Base-by-base conservation (phyloP, 1,140 invertebrate genomes). In the Nylanderia fulva region DNA sequence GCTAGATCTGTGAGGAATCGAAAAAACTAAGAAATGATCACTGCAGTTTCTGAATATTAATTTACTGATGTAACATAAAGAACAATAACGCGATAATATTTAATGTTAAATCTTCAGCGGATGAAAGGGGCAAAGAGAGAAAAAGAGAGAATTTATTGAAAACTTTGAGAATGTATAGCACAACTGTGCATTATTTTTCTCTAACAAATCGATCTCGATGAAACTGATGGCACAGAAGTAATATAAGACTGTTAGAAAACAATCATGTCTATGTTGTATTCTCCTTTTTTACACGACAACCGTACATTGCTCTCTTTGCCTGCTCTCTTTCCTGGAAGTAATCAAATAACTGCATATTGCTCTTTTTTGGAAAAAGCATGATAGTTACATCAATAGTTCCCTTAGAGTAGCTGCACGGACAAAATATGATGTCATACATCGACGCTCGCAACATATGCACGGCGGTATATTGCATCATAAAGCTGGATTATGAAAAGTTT, bases 401-500 rank as follows among this genome's bases (percentile, higher is more conserved):
- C 72, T 15, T 1, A 42, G 45, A 64, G 15, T n/a, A 15, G 18
- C 11, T 29, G 15, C 15, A 15, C 45, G 4, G 8, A 54, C 42
- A 21, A 21, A 18, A 77, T 36, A 29, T 79, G 45, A 79, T 45
- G 61, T 68, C 75, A 77, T 45, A 24, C 29, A 27, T 27, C 33
- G 29, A 52, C 60, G n/a, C 18, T 21, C 74, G 0, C n/a, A 48
- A 13, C 39, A 8, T 21, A 21, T 27, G 8, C 6, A 33, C 15
- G 15, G 4, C 29, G 29, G 6, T 15, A n/a, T 52, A 24, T 79
- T 79, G 76, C 76, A 45, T 79, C 63, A 79, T 68, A 68, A 79
- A 79, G 45, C 29, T 79, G 29, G 33, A 79, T 68, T 79, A 79
- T 79, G 69, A 68, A 79, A 79, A 79, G 63, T 64, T 68, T 21